Evolutionary conservation across 2,797 vertebrate genomes (phyloP).

Genomic region (Bradypus variegatus): DNA sequence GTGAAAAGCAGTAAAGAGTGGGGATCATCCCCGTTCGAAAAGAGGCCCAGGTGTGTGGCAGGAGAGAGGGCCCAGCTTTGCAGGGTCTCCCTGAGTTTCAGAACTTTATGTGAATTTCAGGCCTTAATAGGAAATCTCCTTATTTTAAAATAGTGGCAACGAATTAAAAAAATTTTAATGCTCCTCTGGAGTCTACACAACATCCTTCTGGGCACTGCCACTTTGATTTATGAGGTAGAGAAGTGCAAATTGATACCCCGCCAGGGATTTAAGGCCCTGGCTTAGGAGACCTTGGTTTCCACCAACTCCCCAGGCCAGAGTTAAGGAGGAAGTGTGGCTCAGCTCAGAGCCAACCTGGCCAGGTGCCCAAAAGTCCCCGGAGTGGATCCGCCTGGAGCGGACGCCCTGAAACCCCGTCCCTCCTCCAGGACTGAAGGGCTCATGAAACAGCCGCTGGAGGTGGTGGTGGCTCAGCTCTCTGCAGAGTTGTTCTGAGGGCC

Average conservation of each 20-base stretch:
- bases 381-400: fast-evolving
- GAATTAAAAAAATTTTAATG: not conserved
- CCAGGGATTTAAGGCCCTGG: not conserved
- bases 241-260: not conserved
- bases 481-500: fast-evolving
- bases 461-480: not conserved
- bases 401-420: not conserved
- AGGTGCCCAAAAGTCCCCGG: fast-evolving
- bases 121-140: not conserved
- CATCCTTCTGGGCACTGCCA: not conserved
- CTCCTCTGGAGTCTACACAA: not conserved
- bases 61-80: not conserved
- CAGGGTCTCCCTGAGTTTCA: fast-evolving
- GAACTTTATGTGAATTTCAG: not conserved
- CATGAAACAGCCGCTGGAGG: not conserved
- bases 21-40: not conserved
- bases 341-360: no score
- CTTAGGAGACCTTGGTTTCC: not conserved
- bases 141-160: not conserved
- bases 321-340: not conserved
- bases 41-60: not conserved
- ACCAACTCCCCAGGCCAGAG: not conserved
- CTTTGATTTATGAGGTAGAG: not conserved
- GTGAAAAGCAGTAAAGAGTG: fast-evolving
- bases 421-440: not conserved